Evolutionary conservation across 1,140 invertebrate species (phyloP), one percentile per base, ranked within the genome.

Genomic region (Orussus abietinus): DNA sequence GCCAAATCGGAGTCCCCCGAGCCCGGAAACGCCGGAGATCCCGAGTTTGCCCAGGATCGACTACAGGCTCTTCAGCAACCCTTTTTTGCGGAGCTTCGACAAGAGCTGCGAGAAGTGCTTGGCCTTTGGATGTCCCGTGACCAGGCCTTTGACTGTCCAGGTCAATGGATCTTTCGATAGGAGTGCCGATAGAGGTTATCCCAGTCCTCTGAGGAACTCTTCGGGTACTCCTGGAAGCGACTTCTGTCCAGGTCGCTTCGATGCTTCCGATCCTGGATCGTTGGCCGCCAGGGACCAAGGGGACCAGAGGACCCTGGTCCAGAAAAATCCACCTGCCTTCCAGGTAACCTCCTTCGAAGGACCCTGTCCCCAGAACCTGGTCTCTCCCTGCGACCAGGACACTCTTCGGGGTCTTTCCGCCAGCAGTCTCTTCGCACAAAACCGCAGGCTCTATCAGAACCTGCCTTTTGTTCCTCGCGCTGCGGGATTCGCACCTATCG

Each of bases 291-390:
- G 49, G 6, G 45, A 46, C 22, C 33, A 35, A 13, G 40, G n/a
- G 6, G 45, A 20, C 32, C 40, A 13, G 32, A 38, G 1, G 22
- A 25, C n/a, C 6, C 6, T n/a, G 22, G 6, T n/a, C 6, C n/a
- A 6, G 22, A 25, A 6, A 20, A 34, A 9, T 13, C 21, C 13
- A 4, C 55, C 53, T 5, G 57, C 63, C 3, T 65, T 55, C 18
- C 66, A 72, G 25, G 62, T 67, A 11, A 73, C 69, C 0, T 73
- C 70, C 3, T 72, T 73, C 40, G 69, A 72, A 41, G 62, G 42
- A 6, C 69, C 68, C 0, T 69, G 59, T 51, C 66, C 70, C 1
- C 58, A 53, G 2, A 66, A 57, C 7, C 33, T 72, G 4, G 13
- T 64, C 9, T 49, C 48, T 1, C 44, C 55, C 0, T 63, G 53